phyloP scores from a whole-genome alignment of 2,113 vertebrate species.

The Accipiter cooperii region DNA sequence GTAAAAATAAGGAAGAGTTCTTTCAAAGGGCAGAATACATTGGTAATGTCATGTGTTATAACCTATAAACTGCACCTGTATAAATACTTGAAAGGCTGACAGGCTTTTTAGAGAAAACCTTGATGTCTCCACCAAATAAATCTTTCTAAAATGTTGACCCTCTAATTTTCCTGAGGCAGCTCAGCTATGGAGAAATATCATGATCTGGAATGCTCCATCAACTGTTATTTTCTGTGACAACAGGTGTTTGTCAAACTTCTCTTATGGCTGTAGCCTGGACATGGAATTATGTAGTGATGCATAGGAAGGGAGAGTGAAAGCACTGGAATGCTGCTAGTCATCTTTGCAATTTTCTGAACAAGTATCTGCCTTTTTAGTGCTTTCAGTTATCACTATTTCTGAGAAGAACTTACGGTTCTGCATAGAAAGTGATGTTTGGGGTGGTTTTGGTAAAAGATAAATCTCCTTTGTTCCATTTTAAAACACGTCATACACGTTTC shows the following conservation, averaged over 20 bases:
- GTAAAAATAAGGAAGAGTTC: background rate
- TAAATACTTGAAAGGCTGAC: constrained; percentile 8
- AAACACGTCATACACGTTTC: background rate
- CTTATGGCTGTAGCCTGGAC: background rate
- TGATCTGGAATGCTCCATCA: background rate
- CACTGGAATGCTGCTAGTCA: background rate
- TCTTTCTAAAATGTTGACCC: background rate
- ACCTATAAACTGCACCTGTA: background rate
- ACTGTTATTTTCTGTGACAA: background rate
- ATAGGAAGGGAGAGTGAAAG: background rate
- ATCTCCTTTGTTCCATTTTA: background rate
- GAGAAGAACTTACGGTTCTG: background rate
- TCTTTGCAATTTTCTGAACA: background rate
- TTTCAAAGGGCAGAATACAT: background rate
- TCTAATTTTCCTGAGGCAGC: background rate
- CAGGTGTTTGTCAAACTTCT: background rate
- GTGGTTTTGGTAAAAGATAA: background rate
- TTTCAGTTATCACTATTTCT: background rate
- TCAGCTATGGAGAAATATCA: background rate
- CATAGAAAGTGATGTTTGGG: background rate
- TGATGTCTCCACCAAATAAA: background rate
- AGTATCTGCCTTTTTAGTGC: background rate
- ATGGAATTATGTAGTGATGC: background rate
- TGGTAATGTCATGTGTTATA: constrained; percentile 1
- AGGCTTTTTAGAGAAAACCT: constrained; percentile 6